Base-by-base conservation (phyloP, 1,140 invertebrate genomes). In the Uloborus diversus region DNA sequence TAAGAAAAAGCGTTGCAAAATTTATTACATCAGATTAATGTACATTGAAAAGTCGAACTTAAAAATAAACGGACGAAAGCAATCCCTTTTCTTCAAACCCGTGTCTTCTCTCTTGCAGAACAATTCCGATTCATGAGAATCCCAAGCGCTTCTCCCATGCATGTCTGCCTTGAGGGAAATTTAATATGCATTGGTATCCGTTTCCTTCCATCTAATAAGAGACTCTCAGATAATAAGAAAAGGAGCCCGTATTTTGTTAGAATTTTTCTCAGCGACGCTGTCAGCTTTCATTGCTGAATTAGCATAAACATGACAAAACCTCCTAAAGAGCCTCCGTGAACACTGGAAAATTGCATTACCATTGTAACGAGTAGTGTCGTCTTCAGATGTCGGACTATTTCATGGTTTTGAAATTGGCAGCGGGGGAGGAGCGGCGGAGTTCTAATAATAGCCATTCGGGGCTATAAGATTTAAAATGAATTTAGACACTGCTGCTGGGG, bases 281-380 rank as follows among this genome's bases (percentile, higher is more conserved):
- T 71, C 69, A 71, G n/a, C 23, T 59, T 59, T 42, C 35, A 59
- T 71, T 32, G 53, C 20, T 30, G 53, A 71, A 71, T 59, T 71
- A 71, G 25, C 69, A 71, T 71, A 71, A 71, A 71, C 53, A 71
- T 71, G 69, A 71, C 69, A 59, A 71, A 59, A 61, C 37, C 32
- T 9, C 25, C 30, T 9, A 59, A 30, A 27, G 35, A 47, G 14
- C 5, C 20, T 23, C 49, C 17, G 14, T 13, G 14, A 35, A 20
- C 11, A 14, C 2, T 11, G 27, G 14, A 61, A 57, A 71, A 71
- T 71, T 35, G 32, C 35, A 71, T 71, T 71, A 59, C 20, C 69
- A 37, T 59, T 17, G 51, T 71, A 71, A 71, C 59, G 25, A 71
- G 23, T 17, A 33, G 53, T 33, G 66, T 35, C 56, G 51, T 9